These are phyloP conservation scores for Polyommatus iphigenia DNA, from an alignment of 2,888 invertebrate species.

Conservation along the genomic window DNA sequence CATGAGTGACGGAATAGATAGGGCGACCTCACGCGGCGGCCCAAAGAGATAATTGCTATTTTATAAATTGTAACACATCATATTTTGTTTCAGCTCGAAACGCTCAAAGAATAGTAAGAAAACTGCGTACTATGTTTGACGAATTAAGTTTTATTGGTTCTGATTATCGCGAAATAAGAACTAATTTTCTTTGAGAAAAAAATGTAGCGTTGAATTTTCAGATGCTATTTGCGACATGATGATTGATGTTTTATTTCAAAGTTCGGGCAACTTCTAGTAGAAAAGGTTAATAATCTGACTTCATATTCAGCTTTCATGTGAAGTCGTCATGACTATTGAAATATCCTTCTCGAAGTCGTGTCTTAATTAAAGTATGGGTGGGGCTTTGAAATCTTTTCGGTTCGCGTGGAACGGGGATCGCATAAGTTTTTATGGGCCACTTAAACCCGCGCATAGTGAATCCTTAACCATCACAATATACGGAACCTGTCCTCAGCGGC, in stretches of 20 bases:
- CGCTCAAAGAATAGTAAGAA: not conserved
- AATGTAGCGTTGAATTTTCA: not conserved
- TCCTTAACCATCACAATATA: conserved; percentile 24
- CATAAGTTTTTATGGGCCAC: conserved; percentile 28
- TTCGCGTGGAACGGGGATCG: conserved; percentile 12
- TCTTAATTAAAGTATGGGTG: conserved; percentile 19
- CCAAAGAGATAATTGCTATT: conserved; percentile 33
- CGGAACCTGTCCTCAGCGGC: conserved; percentile 35
- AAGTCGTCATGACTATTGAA: not conserved
- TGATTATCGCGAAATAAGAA: not conserved
- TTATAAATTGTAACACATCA: conserved; percentile 4
- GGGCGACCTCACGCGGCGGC: conserved; percentile 36
- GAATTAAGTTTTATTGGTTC: not conserved
- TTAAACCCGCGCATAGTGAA: conserved; percentile 30
- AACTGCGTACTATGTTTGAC: not conserved
- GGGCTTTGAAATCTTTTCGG: conserved; percentile 26
- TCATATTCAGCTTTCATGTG: not conserved
- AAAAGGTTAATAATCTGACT: not conserved
- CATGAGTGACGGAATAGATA: conserved; percentile 40
- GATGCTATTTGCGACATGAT: not conserved
- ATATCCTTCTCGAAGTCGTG: conserved; percentile 8
- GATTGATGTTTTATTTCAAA: not conserved
- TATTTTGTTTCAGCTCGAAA: not conserved
- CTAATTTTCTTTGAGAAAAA: not conserved
- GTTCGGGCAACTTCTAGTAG: not conserved